phyloP scores from a whole-genome alignment of 2,888 invertebrate species.

The Gryllus longicercus region DNA sequence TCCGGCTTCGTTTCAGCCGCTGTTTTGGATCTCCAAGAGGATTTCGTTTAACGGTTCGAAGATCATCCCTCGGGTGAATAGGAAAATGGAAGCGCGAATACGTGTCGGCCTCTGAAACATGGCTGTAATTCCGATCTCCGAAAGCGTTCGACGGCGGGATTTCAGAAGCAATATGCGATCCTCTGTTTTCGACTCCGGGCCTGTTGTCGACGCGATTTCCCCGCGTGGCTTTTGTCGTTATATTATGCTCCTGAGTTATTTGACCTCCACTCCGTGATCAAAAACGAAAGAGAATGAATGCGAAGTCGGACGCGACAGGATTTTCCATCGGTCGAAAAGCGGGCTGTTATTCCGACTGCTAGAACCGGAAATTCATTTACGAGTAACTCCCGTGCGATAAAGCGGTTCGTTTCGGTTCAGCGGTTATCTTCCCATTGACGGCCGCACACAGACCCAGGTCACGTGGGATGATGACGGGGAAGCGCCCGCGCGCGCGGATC shows the following conservation, averaged over 20 bases:
- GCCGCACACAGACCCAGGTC: not conserved
- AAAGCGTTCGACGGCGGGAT: not conserved
- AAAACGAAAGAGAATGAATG: not conserved
- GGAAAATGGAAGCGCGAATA: not conserved
- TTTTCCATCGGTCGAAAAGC: not conserved
- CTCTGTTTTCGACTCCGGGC: no score
- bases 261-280: not conserved
- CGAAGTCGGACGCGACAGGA: not conserved
- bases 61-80: not conserved
- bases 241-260: not conserved
- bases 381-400: not conserved
- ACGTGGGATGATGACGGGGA: no score
- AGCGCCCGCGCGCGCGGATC: not conserved
- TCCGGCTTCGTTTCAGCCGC: not conserved
- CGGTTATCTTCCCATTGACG: not conserved
- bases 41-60: not conserved
- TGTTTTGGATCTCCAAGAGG: not conserved
- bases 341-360: not conserved
- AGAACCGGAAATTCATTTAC: constrained; percentile 17
- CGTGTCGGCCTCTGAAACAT: not conserved
- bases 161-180: no score
- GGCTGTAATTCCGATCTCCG: not conserved
- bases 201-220: no score
- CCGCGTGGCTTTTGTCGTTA: no score
- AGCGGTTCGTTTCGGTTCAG: constrained; percentile 2